Evolutionary conservation across 1,140 invertebrate species (phyloP), one percentile per base, ranked within the genome.

Genomic region (Hypsibius dujardini): DNA sequence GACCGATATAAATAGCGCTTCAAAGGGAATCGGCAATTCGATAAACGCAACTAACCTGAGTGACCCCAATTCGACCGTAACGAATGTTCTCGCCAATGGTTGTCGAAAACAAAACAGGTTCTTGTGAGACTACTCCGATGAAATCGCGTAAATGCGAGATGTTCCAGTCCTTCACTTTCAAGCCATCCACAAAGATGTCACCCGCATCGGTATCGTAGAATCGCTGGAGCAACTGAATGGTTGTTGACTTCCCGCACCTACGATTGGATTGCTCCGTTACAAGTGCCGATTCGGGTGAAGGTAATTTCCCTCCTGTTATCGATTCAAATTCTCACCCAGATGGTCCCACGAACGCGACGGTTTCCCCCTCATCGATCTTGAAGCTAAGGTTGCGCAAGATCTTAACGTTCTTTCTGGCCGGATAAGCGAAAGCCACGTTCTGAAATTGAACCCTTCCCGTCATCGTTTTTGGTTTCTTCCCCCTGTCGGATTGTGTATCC

Each of bases 191-290:
- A 67, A 14, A 67, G 62, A 67, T 40, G 3, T 67, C 62, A 14
- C 62, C 62, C 7, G 7, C 62, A 40, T 80, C 77, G 1, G 87
- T 86, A 78, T 91, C 88, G 75, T 92, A 91, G 78, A 90, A 90
- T 62, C 89, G 80, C 78, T 90, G 85, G 1, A 92, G 76, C 2
- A 92, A 79, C 76, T 89, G 87, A 69, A 91, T 86, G 72, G 87
- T 84, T 0, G 89, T 90, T 59, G 87, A 89, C 75, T 93, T 94
- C 40, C 91, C 92, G 80, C 90, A 93, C 0, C 91, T 91, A 70
- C 88, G 45, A 67, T n/a, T n/a, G n/a, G n/a, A n/a, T n/a, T n/a
- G n/a, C n/a, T n/a, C n/a, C n/a, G n/a, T n/a, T n/a, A n/a, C n/a
- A n/a, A n/a, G n/a, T n/a, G n/a, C n/a, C n/a, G n/a, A n/a, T n/a